Conservation (phyloP, 2,797 vertebrate genomes). For the Aphelocoma californica region DNA sequence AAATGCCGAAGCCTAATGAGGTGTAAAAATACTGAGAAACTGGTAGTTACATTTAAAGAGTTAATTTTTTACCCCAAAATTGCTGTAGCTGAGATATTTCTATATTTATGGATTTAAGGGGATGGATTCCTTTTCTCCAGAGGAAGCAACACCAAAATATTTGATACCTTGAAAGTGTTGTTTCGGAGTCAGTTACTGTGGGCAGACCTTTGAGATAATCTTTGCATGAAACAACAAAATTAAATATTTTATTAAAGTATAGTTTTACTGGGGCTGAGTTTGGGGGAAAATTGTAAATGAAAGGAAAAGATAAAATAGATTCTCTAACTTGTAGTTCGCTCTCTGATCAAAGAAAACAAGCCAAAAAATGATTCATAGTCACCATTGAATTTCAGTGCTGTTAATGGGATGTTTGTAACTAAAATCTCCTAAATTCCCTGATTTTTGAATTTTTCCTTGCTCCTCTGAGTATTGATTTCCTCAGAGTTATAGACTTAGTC, state of each 20-base stretch:
- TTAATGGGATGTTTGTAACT: background rate
- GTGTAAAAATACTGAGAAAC: background rate
- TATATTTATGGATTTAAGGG: background rate
- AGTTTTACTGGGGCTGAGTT: background rate
- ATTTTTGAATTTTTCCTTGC: background rate
- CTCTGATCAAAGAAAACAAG: background rate
- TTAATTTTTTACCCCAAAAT: no score
- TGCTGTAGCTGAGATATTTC: accelerated
- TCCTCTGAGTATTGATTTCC: background rate
- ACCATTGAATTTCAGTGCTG: background rate
- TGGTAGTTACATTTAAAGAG: background rate
- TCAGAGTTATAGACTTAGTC: background rate
- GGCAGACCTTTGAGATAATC: accelerated
- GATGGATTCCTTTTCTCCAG: background rate
- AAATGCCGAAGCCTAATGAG: background rate
- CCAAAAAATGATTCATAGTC: accelerated
- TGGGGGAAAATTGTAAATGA: background rate
- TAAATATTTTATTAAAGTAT: background rate
- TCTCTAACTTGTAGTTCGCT: background rate
- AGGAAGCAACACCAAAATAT: background rate
- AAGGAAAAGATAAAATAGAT: background rate
- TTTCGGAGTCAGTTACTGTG: background rate
- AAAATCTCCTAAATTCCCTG: background rate
- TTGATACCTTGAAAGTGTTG: background rate
- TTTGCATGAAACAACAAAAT: background rate